Conservation (phyloP, 1,140 invertebrate species). For the Grapholita molesta region DNA sequence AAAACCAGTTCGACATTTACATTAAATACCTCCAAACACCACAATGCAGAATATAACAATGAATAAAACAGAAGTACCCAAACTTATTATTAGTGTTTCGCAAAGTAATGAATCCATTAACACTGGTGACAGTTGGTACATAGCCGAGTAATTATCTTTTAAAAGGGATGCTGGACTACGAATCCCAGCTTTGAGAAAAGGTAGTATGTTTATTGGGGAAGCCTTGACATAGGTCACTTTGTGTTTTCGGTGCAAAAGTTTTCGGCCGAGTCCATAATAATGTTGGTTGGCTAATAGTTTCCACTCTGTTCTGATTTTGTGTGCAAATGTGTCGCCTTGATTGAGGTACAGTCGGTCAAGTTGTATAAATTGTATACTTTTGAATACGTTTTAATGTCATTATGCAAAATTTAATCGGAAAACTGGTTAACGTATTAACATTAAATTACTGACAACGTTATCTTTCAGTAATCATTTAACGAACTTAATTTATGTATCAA, state of each 20-base stretch:
- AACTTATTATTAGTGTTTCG: slow-evolving; percentile 9
- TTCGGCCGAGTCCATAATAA: slow-evolving; percentile 6
- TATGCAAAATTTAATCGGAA: too few relatives aligned
- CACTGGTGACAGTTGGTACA: slow-evolving; percentile 9
- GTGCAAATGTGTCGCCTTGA: background rate
- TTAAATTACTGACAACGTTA: too few relatives aligned
- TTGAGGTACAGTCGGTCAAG: background rate
- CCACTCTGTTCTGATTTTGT: background rate
- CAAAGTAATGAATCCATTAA: slow-evolving; percentile 16
- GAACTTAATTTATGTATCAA: too few relatives aligned
- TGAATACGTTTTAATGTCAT: background rate
- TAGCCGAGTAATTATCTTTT: slow-evolving; percentile 14
- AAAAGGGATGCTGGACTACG: slow-evolving; percentile 8
- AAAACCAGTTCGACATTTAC: background rate
- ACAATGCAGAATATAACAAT: background rate
- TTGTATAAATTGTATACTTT: too few relatives aligned
- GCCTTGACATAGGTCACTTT: background rate
- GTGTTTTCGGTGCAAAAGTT: background rate
- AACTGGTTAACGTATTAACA: too few relatives aligned
- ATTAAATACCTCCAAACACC: background rate
- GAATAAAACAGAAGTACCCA: slow-evolving; percentile 2
- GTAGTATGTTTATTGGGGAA: background rate
- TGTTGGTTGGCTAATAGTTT: slow-evolving; percentile 6
- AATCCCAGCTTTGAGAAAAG: background rate
- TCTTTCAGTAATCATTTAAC: too few relatives aligned